Evolutionary conservation across 2,888 invertebrate genomes (phyloP).

Genomic region (Eupithecia exiguata): DNA sequence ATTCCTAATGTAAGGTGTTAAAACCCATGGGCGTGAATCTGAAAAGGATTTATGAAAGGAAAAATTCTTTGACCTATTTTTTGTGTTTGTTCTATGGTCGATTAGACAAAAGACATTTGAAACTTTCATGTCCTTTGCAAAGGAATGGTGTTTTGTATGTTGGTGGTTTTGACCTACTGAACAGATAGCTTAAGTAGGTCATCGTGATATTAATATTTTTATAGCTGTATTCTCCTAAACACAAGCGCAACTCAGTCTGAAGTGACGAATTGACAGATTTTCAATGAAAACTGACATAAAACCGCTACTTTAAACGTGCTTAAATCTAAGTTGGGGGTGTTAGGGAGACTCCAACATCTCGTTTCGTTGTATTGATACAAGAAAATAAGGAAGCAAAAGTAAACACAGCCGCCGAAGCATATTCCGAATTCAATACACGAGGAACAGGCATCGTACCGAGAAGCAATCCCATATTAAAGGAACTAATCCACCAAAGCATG

Average conservation of each 20-base stretch:
- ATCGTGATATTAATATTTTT: background rate
- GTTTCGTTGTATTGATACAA: background rate
- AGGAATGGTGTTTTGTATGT: background rate
- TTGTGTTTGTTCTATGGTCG: slow-evolving; percentile 9
- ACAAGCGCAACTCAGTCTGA: no score
- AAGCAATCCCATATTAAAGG: slow-evolving; percentile 42
- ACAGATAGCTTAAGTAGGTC: background rate
- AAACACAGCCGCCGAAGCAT: slow-evolving; percentile 10
- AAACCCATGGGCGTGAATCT: slow-evolving; percentile 17
- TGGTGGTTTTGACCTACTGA: background rate
- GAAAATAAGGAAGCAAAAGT: slow-evolving; percentile 2
- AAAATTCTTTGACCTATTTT: slow-evolving; percentile 20
- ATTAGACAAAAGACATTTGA: slow-evolving; percentile 9
- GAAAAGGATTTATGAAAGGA: slow-evolving; percentile 18
- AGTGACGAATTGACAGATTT: no score
- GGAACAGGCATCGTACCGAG: slow-evolving; percentile 25
- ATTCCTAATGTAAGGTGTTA: background rate
- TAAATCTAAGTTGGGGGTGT: no score
- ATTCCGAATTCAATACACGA: slow-evolving; percentile 35
- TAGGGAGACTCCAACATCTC: no score
- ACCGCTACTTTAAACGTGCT: no score
- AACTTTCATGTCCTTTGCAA: background rate
- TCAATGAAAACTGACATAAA: no score
- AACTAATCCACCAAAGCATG: background rate
- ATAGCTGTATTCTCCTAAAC: background rate